Percentiles rank a stretch among this genome's conserved stretches.
These are phyloP conservation scores for Darevskia mixta DNA, from an alignment of 2,797 vertebrate species.

Conservation along the genomic window DNA sequence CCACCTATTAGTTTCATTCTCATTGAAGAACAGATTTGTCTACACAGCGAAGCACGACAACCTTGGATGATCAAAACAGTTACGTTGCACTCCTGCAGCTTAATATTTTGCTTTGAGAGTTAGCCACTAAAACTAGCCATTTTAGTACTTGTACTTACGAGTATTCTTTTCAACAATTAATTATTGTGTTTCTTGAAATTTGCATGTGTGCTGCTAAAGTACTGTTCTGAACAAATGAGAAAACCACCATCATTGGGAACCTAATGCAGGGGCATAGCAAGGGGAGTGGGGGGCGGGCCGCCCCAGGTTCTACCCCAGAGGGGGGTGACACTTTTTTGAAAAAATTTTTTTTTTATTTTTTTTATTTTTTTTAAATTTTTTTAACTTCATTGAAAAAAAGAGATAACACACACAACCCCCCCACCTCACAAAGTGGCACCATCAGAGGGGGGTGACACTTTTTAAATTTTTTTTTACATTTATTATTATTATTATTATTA, in stretches of 20 bases:
- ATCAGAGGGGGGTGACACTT: too few relatives aligned
- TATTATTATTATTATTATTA: too few relatives aligned
- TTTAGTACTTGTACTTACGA: not conserved
- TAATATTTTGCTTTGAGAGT: not conserved
- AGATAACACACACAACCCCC: too few relatives aligned
- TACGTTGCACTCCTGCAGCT: not conserved
- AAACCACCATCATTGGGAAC: not conserved
- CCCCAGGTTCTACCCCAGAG: too few relatives aligned
- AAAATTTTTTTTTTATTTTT: too few relatives aligned
- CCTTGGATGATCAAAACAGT: conserved; percentile 10
- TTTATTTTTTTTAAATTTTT: too few relatives aligned
- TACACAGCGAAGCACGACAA: not conserved
- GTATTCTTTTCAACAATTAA: not conserved
- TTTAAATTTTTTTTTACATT: too few relatives aligned
- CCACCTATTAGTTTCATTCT: conserved; percentile 2
- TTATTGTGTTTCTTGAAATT: not conserved
- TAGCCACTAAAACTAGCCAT: not conserved
- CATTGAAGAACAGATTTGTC: conserved; percentile 13
- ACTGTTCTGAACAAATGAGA: not conserved
- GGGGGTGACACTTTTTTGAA: too few relatives aligned
- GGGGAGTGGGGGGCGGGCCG: too few relatives aligned
- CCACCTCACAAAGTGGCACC: too few relatives aligned
- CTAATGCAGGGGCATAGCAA: too few relatives aligned
- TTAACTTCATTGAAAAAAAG: too few relatives aligned
- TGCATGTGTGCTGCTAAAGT: not conserved